These are phyloP conservation scores for Campylorhamphus procurvoides DNA, from an alignment of 2,113 vertebrate genomes.

Conservation along the genomic window DNA sequence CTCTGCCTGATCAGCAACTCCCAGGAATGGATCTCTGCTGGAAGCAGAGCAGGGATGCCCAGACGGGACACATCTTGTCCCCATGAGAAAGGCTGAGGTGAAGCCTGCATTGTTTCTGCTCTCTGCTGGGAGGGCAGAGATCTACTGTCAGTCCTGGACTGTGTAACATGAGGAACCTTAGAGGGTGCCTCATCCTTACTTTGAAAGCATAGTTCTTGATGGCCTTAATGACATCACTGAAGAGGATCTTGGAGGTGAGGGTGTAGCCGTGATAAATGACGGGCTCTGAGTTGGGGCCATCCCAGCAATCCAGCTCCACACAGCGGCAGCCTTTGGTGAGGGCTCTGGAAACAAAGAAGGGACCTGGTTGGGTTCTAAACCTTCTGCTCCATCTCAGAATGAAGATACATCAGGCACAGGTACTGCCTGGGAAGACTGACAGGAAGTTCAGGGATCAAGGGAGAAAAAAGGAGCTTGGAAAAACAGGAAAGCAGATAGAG, in stretches of 20 bases:
- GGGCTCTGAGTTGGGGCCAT: slow-evolving; percentile 88
- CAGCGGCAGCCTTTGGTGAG: slow-evolving; percentile 94
- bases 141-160: not conserved
- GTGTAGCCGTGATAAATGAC: slow-evolving; percentile 96
- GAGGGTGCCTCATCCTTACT: slow-evolving; percentile 66
- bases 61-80: not conserved
- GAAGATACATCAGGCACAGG: not conserved
- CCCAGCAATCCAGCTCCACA: slow-evolving; percentile 96
- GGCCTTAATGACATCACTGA: slow-evolving; percentile 89
- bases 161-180: not conserved
- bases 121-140: not conserved
- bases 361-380: slow-evolving; percentile 8
- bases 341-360: slow-evolving; percentile 77
- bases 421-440: not conserved
- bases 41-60: not conserved
- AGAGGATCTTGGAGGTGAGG: slow-evolving; percentile 94
- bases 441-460: not conserved
- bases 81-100: not conserved
- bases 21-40: not conserved
- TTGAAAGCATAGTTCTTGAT: slow-evolving; percentile 95
- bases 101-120: not conserved
- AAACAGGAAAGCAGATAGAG: not conserved
- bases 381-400: not conserved
- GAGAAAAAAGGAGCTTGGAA: not conserved
- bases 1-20: not conserved